Conservation (phyloP, 2,888 invertebrate genomes). For the Amitus sp. region DNA sequence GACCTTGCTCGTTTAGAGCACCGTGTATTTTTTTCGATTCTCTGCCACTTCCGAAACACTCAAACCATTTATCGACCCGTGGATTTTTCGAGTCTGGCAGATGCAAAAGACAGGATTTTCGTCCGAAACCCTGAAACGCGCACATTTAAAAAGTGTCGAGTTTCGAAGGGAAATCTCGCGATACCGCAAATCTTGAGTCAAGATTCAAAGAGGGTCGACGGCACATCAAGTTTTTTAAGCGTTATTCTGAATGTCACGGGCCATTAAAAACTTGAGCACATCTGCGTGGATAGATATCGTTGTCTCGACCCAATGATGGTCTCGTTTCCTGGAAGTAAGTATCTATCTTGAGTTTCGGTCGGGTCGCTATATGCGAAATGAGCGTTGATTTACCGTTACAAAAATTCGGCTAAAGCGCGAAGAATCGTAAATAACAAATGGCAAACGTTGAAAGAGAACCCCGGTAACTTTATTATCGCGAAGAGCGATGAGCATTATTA, state of each 20-base stretch:
- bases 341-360: conserved; percentile 46
- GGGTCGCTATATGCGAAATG: conserved; percentile 25
- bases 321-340: conserved; percentile 55
- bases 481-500: too few species aligned
- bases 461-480: not conserved
- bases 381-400: conserved; percentile 21
- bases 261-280: conserved; percentile 51
- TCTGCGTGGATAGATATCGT: conserved; percentile 54
- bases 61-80: conserved; percentile 18
- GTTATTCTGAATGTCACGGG: conserved; percentile 49
- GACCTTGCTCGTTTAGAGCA: conserved; percentile 26
- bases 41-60: conserved; percentile 5
- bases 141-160: not conserved
- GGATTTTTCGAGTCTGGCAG: not conserved
- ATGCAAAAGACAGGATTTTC: not conserved
- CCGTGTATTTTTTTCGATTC: conserved; percentile 15
- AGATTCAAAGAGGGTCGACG: conserved; percentile 26
- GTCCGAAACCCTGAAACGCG: too few species aligned
- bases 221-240: conserved; percentile 14
- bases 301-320: conserved; percentile 30
- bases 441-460: not conserved
- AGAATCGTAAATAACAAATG: too few species aligned
- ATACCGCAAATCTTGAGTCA: conserved; percentile 1
- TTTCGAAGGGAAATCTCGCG: not conserved
- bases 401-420: conserved; percentile 20